These are phyloP conservation scores for Punctoribates punctum DNA, from an alignment of 2,888 invertebrate genomes.

Conservation along the genomic window DNA sequence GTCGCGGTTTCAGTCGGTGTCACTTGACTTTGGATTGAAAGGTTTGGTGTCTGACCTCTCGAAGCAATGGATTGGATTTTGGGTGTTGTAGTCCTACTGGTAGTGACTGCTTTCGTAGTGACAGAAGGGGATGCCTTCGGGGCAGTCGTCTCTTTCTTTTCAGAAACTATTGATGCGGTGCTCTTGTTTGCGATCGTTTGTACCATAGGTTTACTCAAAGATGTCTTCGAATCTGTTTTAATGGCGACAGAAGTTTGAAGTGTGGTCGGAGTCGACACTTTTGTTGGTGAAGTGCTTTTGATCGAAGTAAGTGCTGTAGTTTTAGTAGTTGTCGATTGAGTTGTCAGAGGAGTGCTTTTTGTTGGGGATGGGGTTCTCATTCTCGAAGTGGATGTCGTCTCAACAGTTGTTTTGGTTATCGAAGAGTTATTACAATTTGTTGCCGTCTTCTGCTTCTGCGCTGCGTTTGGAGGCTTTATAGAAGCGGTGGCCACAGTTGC, in stretches of 20 bases:
- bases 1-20: not conserved
- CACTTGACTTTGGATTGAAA: not conserved
- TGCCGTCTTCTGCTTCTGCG: not conserved
- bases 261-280: not conserved
- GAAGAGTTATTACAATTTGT: not conserved
- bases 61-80: not conserved
- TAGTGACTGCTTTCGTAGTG: not conserved
- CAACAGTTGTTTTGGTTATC: not conserved
- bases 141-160: not conserved
- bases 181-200: no score
- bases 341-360: not conserved
- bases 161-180: not conserved
- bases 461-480: not conserved
- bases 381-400: not conserved
- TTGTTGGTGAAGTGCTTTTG: not conserved
- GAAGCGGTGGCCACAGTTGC: conserved; percentile 22
- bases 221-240: conserved; percentile 1
- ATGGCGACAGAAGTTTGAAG: not conserved
- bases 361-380: not conserved
- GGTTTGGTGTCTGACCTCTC: not conserved
- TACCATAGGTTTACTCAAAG: not conserved
- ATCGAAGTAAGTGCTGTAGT: not conserved
- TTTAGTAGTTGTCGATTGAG: not conserved
- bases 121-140: not conserved
- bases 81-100: not conserved